A percentile compares a stretch with the other conserved stretches of the same genome.
These are phyloP conservation scores for Rhinolophus ferrumequinum DNA, from an alignment of 2,113 vertebrate species.

Conservation along the genomic window DNA sequence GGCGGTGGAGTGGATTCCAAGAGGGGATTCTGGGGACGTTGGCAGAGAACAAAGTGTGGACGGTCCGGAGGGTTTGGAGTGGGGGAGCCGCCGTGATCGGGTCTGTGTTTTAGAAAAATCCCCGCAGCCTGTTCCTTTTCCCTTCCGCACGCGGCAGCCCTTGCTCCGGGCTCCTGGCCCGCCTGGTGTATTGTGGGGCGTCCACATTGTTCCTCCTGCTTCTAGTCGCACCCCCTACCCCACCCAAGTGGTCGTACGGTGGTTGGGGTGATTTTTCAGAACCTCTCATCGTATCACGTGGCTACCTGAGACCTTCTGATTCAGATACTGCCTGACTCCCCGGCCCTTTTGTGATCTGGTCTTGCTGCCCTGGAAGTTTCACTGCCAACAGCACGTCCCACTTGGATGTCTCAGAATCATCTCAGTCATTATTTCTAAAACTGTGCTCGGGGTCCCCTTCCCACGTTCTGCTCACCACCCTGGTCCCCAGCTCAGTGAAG, in stretches of 20 bases:
- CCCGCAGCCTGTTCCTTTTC: neutral
- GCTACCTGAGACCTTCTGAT: neutral
- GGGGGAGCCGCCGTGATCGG: neutral
- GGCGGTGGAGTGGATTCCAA: neutral
- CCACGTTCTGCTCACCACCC: neutral
- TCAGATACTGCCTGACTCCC: neutral
- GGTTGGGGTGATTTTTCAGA: neutral
- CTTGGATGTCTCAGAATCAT: neutral
- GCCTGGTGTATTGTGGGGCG: rapidly evolving
- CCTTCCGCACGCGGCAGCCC: neutral
- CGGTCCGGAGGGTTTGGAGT: neutral
- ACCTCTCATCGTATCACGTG: neutral
- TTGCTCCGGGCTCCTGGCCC: neutral
- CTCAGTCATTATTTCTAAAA: neutral
- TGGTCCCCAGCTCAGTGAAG: neutral
- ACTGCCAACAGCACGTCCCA: neutral
- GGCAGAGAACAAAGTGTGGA: no score
- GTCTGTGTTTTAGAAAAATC: neutral
- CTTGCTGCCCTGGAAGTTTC: no score
- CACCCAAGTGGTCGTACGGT: neutral
- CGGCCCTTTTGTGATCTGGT: neutral
- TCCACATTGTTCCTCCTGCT: neutral
- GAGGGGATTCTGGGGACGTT: neutral
- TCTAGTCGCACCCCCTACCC: neutral
- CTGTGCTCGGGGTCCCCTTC: neutral